Conservation (phyloP, 2,113 vertebrate genomes). For the Melanotaenia duboulayi region DNA sequence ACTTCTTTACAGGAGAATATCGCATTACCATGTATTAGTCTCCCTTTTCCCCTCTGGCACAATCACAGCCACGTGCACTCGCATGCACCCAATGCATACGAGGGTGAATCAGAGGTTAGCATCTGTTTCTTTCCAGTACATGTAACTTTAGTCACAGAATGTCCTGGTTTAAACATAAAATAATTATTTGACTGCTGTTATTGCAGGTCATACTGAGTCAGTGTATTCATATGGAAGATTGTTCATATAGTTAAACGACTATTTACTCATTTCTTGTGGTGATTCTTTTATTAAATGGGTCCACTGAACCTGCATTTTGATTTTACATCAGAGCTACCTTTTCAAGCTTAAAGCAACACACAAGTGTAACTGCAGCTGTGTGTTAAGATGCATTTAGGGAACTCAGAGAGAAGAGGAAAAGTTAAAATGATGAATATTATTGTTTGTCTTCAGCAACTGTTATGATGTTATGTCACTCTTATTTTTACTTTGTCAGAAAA, state of each 20-base stretch:
- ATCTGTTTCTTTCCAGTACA: conserved; percentile 42
- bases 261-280: conserved; percentile 6
- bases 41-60: conserved; percentile 44
- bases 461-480: too few relatives aligned
- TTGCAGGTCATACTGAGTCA: conserved; percentile 53
- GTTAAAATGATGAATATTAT: too few relatives aligned
- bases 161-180: conserved; percentile 44
- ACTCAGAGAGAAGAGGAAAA: too few relatives aligned
- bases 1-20: conserved; percentile 65
- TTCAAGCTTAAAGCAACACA: not conserved
- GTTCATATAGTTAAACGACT: conserved; percentile 25
- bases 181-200: conserved; percentile 38
- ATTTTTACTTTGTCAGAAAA: too few relatives aligned
- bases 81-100: conserved; percentile 31
- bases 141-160: conserved; percentile 47
- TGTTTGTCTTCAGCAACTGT: too few relatives aligned
- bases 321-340: not conserved
- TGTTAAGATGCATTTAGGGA: too few relatives aligned
- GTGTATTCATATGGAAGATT: conserved; percentile 64
- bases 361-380: too few relatives aligned
- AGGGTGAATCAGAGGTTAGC: conserved; percentile 64
- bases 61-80: conserved; percentile 38
- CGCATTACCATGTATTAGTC: conserved; percentile 52
- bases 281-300: conserved; percentile 5
- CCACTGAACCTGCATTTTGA: conserved; percentile 10